Base-by-base conservation (phyloP, 2,797 vertebrate species). In the Lithobates pipiens region DNA sequence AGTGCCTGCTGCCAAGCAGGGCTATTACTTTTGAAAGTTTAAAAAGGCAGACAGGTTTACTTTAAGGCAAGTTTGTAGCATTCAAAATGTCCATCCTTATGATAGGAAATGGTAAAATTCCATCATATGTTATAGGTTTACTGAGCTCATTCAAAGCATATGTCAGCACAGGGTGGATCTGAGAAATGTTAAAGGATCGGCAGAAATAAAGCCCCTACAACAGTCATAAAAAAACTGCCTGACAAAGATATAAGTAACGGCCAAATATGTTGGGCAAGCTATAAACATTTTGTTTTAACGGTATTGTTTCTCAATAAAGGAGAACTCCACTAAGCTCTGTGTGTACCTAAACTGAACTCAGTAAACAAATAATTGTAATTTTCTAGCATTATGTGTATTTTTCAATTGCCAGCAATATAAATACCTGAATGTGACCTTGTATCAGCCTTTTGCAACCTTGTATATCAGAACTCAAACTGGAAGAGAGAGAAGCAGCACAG, bases 71-170 rank as follows among this genome's bases (percentile, higher is more conserved):
- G 77, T 50, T 54, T 68, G 69, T 80, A 80, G 78, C 67, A 80
- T 42, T 36, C 32, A 71, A 16, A 69, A 71, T 13, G 68, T 79
- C 36, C 42, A 57, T 57, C 46, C 44, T 57, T 46, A 29, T 71
- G 50, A 80, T 80, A 80, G 67, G 46, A 84, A 85, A 78, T 25
- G 18, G 32, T 76, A 80, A 18, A 36, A 36, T 68, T 32, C 77
- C n/a, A 73, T 85, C 76, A 85, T 80, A 74, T 85, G 83, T 72
- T 79, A 79, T 25, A 74, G 76, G 71, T 80, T 85, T 73, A 80
- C 44, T 74, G 25, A 34, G 36, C 42, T 79, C 69, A 74, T 85
- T 85, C 77, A 85, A 85, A 85, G 83, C 76, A 79, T 39, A 50
- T 85, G 83, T 80, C 23, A 85, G 50, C 5, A 72, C 27, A 36